A percentile compares a stretch with the other conserved stretches of the same genome.
Evolutionary conservation across 1,140 invertebrate species (phyloP).

Genomic region (Bombus huntii): DNA sequence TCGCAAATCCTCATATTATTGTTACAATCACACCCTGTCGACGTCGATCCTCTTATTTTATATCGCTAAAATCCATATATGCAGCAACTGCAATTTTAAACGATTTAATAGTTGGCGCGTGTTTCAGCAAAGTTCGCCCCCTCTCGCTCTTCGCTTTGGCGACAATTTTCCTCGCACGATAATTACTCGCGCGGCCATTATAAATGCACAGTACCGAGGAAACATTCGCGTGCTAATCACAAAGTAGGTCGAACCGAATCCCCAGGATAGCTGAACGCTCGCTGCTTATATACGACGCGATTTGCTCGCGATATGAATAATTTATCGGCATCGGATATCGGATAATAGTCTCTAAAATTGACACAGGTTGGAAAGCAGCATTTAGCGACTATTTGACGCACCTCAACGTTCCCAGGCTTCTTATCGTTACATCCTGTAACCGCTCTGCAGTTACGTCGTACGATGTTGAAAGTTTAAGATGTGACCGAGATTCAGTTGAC

Average conservation of each 20-base stretch:
- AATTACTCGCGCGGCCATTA: constrained; percentile 34
- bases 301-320: constrained; percentile 40
- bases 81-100: not conserved
- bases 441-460: not conserved
- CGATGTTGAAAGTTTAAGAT: not conserved
- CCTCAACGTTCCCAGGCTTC: not conserved
- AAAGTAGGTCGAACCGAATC: constrained; percentile 39
- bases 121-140: not conserved
- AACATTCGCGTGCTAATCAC: constrained; percentile 28
- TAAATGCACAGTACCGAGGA: constrained; percentile 33
- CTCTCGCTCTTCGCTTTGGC: not conserved
- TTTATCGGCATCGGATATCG: constrained; percentile 29
- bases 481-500: not conserved
- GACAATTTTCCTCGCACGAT: constrained; percentile 20
- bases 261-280: constrained; percentile 15
- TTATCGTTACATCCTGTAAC: constrained; percentile 1
- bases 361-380: not conserved
- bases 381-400: constrained; percentile 1
- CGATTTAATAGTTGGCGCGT: not conserved
- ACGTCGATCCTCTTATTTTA: not conserved
- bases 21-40: too few relatives aligned
- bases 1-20: too few relatives aligned
- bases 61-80: not conserved
- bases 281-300: constrained; percentile 27
- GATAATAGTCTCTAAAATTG: constrained; percentile 33